Conservation (phyloP, 2,113 vertebrate genomes). For the Macquaria australasica region DNA sequence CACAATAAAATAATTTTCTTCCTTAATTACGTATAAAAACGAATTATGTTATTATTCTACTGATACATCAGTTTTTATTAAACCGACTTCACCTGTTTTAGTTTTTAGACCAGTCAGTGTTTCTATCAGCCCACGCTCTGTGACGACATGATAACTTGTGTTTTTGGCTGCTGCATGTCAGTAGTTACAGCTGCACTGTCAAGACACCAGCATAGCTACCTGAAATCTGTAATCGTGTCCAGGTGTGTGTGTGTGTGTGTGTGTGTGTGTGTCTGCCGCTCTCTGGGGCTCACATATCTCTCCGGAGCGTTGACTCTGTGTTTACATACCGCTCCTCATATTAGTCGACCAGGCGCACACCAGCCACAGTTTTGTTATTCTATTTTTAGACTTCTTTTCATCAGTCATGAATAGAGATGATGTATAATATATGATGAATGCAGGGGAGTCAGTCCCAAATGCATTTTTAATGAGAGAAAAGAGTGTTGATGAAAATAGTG, state of each 20-base stretch:
- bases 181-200: constrained; percentile 4
- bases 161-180: constrained; percentile 7
- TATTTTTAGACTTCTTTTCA: constrained; percentile 80
- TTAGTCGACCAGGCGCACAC: constrained; percentile 30
- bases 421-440: constrained; percentile 82
- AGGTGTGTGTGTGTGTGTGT: not conserved
- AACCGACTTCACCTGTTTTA: constrained; percentile 17
- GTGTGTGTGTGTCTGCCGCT: constrained; percentile 1
- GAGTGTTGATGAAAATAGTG: constrained; percentile 61
- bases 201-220: constrained; percentile 2
- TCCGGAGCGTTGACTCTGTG: constrained; percentile 47
- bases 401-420: constrained; percentile 79
- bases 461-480: constrained; percentile 79
- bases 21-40: not conserved
- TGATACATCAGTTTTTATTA: not conserved
- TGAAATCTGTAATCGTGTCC: constrained; percentile 19
- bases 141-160: not conserved
- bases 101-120: constrained; percentile 18
- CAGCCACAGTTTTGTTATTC: constrained; percentile 71
- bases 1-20: not conserved
- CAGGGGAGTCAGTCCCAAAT: constrained; percentile 78
- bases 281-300: constrained; percentile 23
- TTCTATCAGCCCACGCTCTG: not conserved
- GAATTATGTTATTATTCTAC: constrained; percentile 8
- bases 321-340: constrained; percentile 57